Evolutionary conservation across 2,888 invertebrate species (phyloP).

Genomic region (Sesia apiformis): DNA sequence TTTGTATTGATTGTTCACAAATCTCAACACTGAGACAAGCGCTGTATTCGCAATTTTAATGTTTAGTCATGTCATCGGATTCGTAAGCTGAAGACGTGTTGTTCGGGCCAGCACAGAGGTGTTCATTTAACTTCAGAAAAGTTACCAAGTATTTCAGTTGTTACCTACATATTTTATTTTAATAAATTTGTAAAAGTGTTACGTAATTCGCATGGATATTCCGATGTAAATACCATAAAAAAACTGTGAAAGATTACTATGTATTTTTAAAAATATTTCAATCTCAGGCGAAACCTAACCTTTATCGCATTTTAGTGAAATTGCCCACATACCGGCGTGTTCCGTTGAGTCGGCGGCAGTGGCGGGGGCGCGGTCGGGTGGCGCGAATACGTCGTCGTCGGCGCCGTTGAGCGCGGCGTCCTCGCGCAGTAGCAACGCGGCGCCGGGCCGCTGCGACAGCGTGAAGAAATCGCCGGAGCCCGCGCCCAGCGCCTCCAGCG

Average conservation of each 20-base stretch:
- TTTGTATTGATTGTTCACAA: too few species aligned
- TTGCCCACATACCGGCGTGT: background rate
- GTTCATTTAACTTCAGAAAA: too few species aligned
- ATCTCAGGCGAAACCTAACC: slow-evolving; percentile 2
- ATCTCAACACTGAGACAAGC: too few species aligned
- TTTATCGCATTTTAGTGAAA: slow-evolving; percentile 7
- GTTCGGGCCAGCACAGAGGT: too few species aligned
- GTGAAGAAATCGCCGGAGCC: slow-evolving; percentile 72
- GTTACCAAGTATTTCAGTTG: too few species aligned
- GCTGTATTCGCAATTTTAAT: too few species aligned
- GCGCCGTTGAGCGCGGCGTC: slow-evolving; percentile 56
- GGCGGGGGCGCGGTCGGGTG: slow-evolving; percentile 5
- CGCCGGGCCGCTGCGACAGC: slow-evolving; percentile 66
- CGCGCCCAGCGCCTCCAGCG: slow-evolving; percentile 61
- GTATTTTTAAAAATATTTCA: background rate
- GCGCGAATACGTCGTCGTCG: slow-evolving; percentile 62
- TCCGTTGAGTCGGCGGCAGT: background rate
- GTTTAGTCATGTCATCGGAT: too few species aligned
- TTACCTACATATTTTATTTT: too few species aligned
- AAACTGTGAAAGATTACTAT: slow-evolving; percentile 1
- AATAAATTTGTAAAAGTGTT: too few species aligned
- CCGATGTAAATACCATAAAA: background rate
- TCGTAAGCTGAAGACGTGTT: too few species aligned
- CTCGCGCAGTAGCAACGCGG: slow-evolving; percentile 60
- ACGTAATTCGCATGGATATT: too few species aligned